Evolutionary conservation across 2,888 invertebrate species (phyloP).

Genomic region (Taphrorychus bicolor): DNA sequence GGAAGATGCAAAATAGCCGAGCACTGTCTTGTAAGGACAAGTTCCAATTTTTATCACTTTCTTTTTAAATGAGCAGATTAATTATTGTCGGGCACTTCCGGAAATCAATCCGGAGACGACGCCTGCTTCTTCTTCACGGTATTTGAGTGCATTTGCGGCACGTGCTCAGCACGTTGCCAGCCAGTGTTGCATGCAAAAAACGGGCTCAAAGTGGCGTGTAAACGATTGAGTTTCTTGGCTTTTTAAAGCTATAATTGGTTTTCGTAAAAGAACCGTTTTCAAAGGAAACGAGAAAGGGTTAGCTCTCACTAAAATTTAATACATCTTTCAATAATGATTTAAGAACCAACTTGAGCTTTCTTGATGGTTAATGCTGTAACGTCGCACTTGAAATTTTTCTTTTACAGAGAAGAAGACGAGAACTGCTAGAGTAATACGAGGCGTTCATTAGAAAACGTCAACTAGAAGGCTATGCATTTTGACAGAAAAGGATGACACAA

Average conservation of each 20-base stretch:
- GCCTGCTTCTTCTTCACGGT: constrained; percentile 31
- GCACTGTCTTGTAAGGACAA: too few relatives aligned
- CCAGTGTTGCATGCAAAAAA: constrained; percentile 22
- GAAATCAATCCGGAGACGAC: constrained; percentile 17
- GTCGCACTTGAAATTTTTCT: too few relatives aligned
- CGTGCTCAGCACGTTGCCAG: constrained; percentile 26
- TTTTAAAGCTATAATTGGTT: neutral
- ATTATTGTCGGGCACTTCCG: constrained; percentile 23
- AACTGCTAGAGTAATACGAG: too few relatives aligned
- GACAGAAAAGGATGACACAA: too few relatives aligned
- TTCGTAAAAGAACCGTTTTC: neutral
- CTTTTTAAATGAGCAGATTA: neutral
- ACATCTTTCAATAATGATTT: too few relatives aligned
- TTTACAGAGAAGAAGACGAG: too few relatives aligned
- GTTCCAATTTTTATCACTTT: neutral
- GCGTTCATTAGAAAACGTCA: too few relatives aligned
- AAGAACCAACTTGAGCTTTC: too few relatives aligned
- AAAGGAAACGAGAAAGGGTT: neutral
- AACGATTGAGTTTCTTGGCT: too few relatives aligned
- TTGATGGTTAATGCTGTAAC: too few relatives aligned
- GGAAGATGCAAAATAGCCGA: neutral
- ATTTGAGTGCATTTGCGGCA: constrained; percentile 12
- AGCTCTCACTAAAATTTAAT: too few relatives aligned
- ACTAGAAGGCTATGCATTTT: too few relatives aligned
- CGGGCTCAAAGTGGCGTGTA: neutral